phyloP scores from a whole-genome alignment of 92 coral and sea anemone genomes.

The Parazoanthus swiftii region DNA sequence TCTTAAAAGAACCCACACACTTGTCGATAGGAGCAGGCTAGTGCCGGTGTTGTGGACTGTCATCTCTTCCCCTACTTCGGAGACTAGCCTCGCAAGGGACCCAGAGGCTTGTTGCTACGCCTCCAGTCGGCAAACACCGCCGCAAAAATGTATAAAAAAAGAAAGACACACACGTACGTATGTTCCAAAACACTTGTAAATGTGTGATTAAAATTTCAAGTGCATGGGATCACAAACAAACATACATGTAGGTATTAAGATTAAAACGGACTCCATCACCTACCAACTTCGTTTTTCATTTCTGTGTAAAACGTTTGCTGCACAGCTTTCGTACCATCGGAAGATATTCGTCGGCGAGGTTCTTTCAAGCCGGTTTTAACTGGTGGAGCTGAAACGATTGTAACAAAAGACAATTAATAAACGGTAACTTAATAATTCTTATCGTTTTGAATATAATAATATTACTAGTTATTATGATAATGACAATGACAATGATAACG shows the following conservation, averaged over 20 bases:
- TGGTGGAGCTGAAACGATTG: slow-evolving; percentile 66
- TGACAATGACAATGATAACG: too few relatives aligned
- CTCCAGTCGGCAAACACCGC: too few relatives aligned
- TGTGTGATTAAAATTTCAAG: background rate
- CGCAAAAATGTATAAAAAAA: too few relatives aligned
- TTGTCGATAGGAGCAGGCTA: too few relatives aligned
- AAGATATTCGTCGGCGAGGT: slow-evolving; percentile 48
- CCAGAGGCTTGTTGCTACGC: too few relatives aligned
- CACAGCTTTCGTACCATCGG: slow-evolving; percentile 59
- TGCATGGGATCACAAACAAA: background rate
- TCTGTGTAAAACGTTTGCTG: slow-evolving; percentile 95
- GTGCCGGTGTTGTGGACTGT: too few relatives aligned
- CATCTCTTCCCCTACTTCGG: too few relatives aligned
- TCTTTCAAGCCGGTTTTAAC: slow-evolving; percentile 71
- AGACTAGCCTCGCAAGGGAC: too few relatives aligned
- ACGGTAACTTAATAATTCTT: too few relatives aligned
- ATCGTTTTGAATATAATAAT: too few relatives aligned
- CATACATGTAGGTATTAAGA: background rate
- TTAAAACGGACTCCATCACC: background rate
- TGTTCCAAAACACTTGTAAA: background rate
- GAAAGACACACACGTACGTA: background rate
- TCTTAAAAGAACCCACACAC: too few relatives aligned
- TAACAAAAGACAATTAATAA: background rate
- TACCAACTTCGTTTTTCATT: slow-evolving; percentile 91
- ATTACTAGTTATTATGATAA: too few relatives aligned